These are phyloP conservation scores for Calyptomena viridis DNA, from an alignment of 2,113 vertebrate species.

Conservation along the genomic window DNA sequence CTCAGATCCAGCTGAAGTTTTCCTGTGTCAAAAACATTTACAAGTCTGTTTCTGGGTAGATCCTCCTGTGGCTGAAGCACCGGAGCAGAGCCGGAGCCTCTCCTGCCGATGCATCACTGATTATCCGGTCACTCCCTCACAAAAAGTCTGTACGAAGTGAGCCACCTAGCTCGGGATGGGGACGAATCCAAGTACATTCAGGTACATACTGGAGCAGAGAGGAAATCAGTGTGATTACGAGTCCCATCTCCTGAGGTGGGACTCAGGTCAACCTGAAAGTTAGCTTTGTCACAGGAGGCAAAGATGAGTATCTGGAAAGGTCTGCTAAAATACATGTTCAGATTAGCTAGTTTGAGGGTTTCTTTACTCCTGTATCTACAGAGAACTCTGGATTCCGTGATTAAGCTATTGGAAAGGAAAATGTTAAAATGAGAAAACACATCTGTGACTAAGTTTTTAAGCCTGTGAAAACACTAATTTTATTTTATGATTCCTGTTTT, in stretches of 20 bases:
- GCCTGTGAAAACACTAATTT: background rate
- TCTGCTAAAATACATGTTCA: background rate
- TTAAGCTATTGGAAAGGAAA: background rate
- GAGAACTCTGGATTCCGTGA: background rate
- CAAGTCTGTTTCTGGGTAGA: background rate
- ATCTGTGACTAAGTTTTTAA: background rate
- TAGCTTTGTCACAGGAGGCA: background rate
- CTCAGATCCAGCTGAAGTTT: background rate
- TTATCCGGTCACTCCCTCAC: rapidly evolving
- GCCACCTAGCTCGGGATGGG: background rate
- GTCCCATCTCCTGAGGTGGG: background rate
- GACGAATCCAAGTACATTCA: background rate
- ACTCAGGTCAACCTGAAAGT: background rate
- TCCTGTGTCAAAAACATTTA: background rate
- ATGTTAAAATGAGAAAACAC: background rate
- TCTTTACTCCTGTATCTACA: background rate
- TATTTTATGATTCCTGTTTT: background rate
- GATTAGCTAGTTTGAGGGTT: background rate
- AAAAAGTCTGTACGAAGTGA: background rate
- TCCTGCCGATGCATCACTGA: background rate
- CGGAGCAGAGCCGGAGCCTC: background rate
- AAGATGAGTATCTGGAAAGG: background rate
- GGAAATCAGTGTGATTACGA: background rate
- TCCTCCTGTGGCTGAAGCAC: background rate
- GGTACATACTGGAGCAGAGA: background rate